Base-by-base conservation (phyloP, 2,888 invertebrate genomes). In the Brenthis hecate region DNA sequence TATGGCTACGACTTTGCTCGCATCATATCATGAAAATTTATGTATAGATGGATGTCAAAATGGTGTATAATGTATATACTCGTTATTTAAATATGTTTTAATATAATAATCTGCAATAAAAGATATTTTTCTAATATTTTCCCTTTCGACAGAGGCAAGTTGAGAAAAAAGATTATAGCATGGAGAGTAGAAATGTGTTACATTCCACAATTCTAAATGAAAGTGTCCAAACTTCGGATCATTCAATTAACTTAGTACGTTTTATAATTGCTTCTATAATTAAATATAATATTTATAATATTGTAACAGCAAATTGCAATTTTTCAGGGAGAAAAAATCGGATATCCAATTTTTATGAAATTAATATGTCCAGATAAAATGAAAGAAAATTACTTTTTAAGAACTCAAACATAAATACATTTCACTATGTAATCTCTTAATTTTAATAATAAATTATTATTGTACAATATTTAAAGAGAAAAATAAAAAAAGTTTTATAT, bases 171-270 rank as follows among this genome's bases (percentile, higher is more conserved):
- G 3, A 3, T 19, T 19, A 13, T 43, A 8, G 36, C 11, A 36
- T 13, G 13, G 48, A 63, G 36, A 43, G 54, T 2, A 48, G 73
- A 62, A 63, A 19, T 56, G 3, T 58, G 48, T 13, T 60, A 48
- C 54, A 63, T 62, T 32, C 54, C 55, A 56, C 73, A 23, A n/a
- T n/a, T n/a, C 28, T 56, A n/a, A 74, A 74, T 53, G 71, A 75
- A 53, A 71, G 70, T 48, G 78, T 74, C 8, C 89, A 91, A 81
- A 91, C 90, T 3, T 90, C 88, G 1, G 82, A 87, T 73, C 81
- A 82, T 74, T 80, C 87, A 11, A 85, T 91, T 74, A 70, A 67
- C 57, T 73, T 89, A 58, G 89, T 90, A 79, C 85, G 86, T 81
- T 57, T 11, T 48, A 47, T 62, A 13, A 65, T 5, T 36, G n/a